Evolutionary conservation across 1,140 invertebrate genomes (phyloP), one percentile per base, ranked within the genome.

Genomic region (Globodera rostochiensis): DNA sequence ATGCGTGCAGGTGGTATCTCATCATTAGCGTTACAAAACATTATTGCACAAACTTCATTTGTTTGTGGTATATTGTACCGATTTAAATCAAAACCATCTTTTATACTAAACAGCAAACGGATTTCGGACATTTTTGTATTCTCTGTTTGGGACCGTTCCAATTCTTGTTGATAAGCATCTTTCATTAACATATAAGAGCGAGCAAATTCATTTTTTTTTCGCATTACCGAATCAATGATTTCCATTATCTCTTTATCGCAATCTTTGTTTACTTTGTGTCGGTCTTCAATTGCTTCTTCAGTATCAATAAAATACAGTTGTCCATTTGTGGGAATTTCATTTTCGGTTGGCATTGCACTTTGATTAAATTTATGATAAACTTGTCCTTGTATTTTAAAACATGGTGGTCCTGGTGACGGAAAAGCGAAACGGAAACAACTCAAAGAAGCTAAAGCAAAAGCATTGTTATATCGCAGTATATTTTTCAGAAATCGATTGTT

Each of bases 361-460:
- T 69, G n/a, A n/a, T n/a, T n/a, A n/a, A n/a, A n/a, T n/a, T n/a
- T n/a, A n/a, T n/a, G n/a, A n/a, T n/a, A n/a, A 9, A 83, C 80
- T 70, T 83, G 82, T 7, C 82, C 82, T 75, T 84, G 82, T 64
- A 83, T 83, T 74, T 71, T 74, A 64, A 83, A 83, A 84, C 73
- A 49, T 73, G 49, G 74, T 46, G 81, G 81, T 50, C 49, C 49
- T 6, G 49, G 49, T 9, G 49, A 6, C 8, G n/a, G 9, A 74
- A 74, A 74, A 6, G 21, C 45, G 45, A 74, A 74, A 25, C 45
- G 21, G 8, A 74, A 74, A 36, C 73, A 74, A 45, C 73, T 74
- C 8, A 74, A 50, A 6, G 73, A 74, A 45, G 73, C 73, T 5
- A 4, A 74, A 25, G 73, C 73, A 11, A 74, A 74, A 8, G 73